Evolutionary conservation across 2,888 invertebrate genomes (phyloP).

Genomic region (Trissonchulus sp.): DNA sequence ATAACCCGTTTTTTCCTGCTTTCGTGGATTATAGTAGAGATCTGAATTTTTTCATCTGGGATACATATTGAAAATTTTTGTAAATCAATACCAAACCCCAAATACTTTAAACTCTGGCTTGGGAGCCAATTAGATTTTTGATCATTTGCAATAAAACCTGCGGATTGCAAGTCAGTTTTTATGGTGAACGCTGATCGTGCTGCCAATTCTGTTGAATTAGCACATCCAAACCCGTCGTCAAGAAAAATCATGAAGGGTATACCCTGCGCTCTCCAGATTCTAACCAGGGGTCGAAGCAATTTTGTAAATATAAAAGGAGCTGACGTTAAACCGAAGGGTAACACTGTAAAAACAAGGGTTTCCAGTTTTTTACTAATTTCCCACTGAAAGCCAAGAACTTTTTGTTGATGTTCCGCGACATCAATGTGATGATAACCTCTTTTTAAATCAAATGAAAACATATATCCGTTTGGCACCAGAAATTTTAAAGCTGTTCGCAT

Average conservation of each 20-base stretch:
- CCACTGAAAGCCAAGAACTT: not conserved
- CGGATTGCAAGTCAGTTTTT: not conserved
- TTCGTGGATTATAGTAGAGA: no score
- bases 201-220: not conserved
- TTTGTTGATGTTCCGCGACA: not conserved
- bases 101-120: conserved; percentile 1
- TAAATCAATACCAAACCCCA: conserved; percentile 3
- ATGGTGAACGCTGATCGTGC: not conserved
- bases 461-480: not conserved
- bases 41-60: not conserved
- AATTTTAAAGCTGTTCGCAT: not conserved
- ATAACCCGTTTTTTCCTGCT: no score
- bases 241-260: not conserved
- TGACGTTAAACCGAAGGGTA: not conserved
- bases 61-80: not conserved
- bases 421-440: not conserved
- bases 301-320: not conserved
- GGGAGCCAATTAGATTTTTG: conserved; percentile 2
- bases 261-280: not conserved
- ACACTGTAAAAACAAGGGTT: not conserved
- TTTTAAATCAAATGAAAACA: not conserved
- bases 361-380: not conserved
- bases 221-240: not conserved
- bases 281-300: no score
- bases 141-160: not conserved